These are phyloP conservation scores for Dascillus cervinus DNA, from an alignment of 2,888 invertebrate species.

Conservation along the genomic window DNA sequence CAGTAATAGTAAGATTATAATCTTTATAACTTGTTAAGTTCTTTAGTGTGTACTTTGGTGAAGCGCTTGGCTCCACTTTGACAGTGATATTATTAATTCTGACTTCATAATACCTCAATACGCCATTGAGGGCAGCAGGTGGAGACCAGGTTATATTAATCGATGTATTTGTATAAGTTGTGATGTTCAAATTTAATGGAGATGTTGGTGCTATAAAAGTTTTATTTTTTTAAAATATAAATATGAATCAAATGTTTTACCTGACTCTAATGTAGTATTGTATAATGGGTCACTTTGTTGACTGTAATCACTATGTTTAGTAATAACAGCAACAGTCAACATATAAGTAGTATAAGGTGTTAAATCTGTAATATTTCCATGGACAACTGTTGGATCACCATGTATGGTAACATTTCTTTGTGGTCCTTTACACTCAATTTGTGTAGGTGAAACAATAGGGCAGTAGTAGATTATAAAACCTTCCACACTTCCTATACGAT, in stretches of 20 bases:
- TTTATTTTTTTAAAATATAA: not conserved
- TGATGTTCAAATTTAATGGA: constrained; percentile 53
- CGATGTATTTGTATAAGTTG: constrained; percentile 55
- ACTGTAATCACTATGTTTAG: constrained; percentile 47
- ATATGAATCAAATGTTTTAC: constrained; percentile 31
- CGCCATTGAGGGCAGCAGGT: constrained; percentile 66
- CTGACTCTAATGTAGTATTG: constrained; percentile 64
- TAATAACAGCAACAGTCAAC: constrained; percentile 58
- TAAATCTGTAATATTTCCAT: constrained; percentile 53
- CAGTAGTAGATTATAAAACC: constrained; percentile 75
- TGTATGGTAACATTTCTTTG: constrained; percentile 39
- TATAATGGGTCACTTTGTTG: constrained; percentile 52
- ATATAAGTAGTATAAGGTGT: constrained; percentile 71
- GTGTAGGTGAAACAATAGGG: constrained; percentile 47
- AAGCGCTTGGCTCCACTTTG: constrained; percentile 3
- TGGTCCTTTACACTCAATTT: constrained; percentile 47
- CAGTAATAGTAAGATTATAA: constrained; percentile 62
- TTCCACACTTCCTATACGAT: constrained; percentile 60
- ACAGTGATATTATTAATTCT: constrained; percentile 38
- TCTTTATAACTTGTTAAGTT: constrained; percentile 54
- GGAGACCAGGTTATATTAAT: constrained; percentile 60
- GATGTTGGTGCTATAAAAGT: constrained; percentile 45
- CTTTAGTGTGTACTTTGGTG: constrained; percentile 6
- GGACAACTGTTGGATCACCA: constrained; percentile 45
- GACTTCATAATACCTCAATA: constrained; percentile 60